Evolutionary conservation across 2,797 vertebrate species (phyloP).

Genomic region (Chaunax sp.): DNA sequence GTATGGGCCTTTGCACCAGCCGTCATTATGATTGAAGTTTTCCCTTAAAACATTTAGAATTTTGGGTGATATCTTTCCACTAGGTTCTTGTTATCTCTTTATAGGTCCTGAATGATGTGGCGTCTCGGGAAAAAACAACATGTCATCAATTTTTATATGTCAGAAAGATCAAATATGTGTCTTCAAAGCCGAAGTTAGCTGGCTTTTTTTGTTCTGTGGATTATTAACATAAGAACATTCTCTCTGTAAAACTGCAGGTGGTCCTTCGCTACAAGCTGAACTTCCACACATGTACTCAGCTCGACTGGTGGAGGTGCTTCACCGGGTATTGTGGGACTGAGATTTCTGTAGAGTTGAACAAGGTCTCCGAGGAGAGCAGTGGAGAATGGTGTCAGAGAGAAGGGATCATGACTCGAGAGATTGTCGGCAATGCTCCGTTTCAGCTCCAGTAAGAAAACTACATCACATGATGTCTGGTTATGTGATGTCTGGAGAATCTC

Average conservation of each 20-base stretch:
- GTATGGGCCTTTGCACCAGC: no score
- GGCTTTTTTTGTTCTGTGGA: no score
- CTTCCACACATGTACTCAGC: fast-evolving
- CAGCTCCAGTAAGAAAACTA: constrained; percentile 36
- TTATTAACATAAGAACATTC: not conserved
- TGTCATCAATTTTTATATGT: not conserved
- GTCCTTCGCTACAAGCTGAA: constrained; percentile 36
- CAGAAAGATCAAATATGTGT: not conserved
- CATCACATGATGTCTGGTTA: no score
- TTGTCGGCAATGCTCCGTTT: constrained; percentile 18
- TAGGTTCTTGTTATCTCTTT: no score
- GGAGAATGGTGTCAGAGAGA: constrained; percentile 56
- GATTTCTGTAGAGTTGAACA: fast-evolving
- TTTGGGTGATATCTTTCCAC: no score
- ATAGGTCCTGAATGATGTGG: no score
- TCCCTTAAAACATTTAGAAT: no score
- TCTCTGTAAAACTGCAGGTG: constrained; percentile 49
- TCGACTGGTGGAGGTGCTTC: fast-evolving
- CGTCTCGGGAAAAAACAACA: no score
- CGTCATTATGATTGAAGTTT: no score
- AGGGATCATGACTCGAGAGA: not conserved
- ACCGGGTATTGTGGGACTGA: constrained; percentile 27
- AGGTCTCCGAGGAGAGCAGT: not conserved
- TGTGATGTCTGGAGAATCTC: no score
- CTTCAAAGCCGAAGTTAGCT: not conserved